These are phyloP conservation scores for Blastomussa wellsi DNA, from an alignment of 92 coral and sea anemone genomes.

Conservation along the genomic window DNA sequence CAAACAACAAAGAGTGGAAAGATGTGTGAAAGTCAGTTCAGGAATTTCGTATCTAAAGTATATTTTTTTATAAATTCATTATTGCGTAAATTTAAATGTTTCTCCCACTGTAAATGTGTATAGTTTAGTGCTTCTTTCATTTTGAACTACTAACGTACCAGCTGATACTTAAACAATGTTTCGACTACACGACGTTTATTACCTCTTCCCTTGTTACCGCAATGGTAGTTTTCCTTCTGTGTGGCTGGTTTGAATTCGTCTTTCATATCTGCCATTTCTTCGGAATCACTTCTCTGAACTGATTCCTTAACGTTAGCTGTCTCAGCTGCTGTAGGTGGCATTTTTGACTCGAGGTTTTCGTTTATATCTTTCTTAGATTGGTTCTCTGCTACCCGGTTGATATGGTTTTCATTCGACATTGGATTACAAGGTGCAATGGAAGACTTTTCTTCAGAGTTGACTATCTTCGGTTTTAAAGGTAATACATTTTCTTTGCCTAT, in stretches of 20 bases:
- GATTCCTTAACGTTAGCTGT: neutral
- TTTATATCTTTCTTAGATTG: neutral
- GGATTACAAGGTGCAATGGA: neutral
- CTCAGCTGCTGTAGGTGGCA: neutral
- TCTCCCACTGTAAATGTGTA: no score
- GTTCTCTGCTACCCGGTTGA: neutral
- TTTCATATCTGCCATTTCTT: neutral
- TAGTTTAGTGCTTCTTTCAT: no score
- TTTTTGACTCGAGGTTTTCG: neutral
- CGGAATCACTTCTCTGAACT: neutral
- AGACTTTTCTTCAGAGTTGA: neutral
- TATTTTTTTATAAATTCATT: no score
- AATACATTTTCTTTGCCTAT: neutral
- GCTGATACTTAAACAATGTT: no score
- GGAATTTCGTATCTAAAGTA: no score
- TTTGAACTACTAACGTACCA: no score
- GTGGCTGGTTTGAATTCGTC: neutral
- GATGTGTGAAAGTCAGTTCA: no score
- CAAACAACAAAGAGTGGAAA: no score
- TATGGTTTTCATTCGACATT: neutral
- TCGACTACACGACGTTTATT: neutral
- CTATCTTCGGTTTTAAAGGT: neutral
- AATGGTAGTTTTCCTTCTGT: neutral
- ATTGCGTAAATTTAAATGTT: no score
- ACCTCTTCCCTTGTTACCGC: neutral